A percentile compares a stretch with the other conserved stretches of the same genome.
Evolutionary conservation across 2,113 vertebrate species (phyloP).

Genomic region (Urocolius indicus): DNA sequence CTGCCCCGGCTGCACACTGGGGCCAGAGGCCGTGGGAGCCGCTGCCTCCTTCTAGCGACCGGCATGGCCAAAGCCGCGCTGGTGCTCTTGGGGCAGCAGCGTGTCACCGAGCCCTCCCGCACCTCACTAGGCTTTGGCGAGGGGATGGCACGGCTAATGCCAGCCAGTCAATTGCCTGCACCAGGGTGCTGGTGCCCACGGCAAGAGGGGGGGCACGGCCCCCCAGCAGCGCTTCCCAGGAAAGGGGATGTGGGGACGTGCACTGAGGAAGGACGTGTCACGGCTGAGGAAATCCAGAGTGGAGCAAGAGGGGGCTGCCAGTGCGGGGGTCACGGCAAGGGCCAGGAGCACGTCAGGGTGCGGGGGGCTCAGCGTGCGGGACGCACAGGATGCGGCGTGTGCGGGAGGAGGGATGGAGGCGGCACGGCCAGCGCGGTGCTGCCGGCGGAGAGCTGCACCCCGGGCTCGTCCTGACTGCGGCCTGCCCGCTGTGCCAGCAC

Average conservation of each 20-base stretch:
- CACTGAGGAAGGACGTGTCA: not conserved
- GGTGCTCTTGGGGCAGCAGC: rapidly evolving
- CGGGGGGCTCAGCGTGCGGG: not conserved
- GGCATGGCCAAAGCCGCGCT: rapidly evolving
- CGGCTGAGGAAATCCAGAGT: not conserved
- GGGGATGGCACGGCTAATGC: no score
- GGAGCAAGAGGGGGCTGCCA: not conserved
- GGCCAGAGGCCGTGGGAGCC: no score
- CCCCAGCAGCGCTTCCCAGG: not conserved
- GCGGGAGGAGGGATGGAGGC: not conserved
- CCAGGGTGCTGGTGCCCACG: no score
- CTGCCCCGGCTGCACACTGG: not conserved
- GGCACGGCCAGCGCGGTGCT: not conserved
- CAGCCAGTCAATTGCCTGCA: rapidly evolving
- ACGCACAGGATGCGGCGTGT: not conserved
- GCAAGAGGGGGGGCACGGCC: not conserved
- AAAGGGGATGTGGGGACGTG: not conserved
- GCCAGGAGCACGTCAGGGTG: not conserved
- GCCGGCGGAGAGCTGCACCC: not conserved
- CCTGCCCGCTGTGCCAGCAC: rapidly evolving
- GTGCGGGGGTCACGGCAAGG: rapidly evolving
- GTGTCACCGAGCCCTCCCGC: not conserved
- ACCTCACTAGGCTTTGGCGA: rapidly evolving
- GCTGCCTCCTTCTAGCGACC: not conserved
- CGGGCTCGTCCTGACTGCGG: not conserved